Evolutionary conservation across 2,888 invertebrate species (phyloP), one percentile per base, ranked within the genome.

Genomic region (Noctua fimbriata): DNA sequence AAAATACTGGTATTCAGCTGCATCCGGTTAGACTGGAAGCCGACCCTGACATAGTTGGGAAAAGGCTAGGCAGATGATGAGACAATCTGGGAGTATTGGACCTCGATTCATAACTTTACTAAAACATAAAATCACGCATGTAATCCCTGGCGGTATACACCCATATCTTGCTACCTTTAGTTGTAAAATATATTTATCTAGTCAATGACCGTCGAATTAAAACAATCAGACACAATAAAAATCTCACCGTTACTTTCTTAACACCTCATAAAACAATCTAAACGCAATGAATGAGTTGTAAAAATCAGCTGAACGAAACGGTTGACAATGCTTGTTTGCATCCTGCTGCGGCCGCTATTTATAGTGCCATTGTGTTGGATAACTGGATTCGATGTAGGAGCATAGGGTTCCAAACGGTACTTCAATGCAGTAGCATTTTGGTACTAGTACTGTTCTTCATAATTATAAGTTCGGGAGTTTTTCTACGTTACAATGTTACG

Each of bases 251-350:
- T 44, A 52, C 72, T 73, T 65, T 84, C 73, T 84, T 73, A 36
- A 72, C 55, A 44, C 65, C 28, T 44, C 80, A 79, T 80, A 85
- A 79, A 81, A 36, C 44, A 18, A 36, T 60, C 18, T 65, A 55
- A 47, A 76, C 47, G 44, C 58, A 36, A 52, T 66, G 73, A 85
- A 58, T 76, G 83, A 76, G 32, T 83, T 87, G 83, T 79, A 69
- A 87, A 87, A 83, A 87, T 84, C 71, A 73, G 69, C 66, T 71
- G 80, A 76, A 84, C 49, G 80, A 69, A 87, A 80, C 74, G 73
- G 58, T 74, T 73, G 47, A 87, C 80, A 87, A 85, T 83, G 60
- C 69, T 67, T 63, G 67, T 10, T 28, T 32, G 79, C 67, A 47
- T 87, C 84, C 84, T 87, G 73, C 9, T 44, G n/a, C 41, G 24